Evolutionary conservation across 2,113 vertebrate genomes (phyloP), one percentile per base, ranked within the genome.

Genomic region (Paraplagusia blochii): DNA sequence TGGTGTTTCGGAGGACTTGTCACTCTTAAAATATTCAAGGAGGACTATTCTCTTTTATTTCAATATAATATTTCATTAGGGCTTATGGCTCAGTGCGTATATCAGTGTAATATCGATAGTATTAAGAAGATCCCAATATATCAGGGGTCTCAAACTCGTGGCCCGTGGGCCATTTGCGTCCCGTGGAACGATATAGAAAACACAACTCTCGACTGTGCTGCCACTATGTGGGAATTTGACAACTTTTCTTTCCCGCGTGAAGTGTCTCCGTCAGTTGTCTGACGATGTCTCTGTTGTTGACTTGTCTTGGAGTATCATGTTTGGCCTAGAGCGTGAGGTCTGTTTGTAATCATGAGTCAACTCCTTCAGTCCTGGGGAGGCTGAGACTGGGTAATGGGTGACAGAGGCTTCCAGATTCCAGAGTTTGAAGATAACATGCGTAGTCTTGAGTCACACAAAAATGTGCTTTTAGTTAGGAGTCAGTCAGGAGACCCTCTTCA

Each of bases 11-110:
- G 69, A 74, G 60, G 76, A 59, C 59, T 63, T 66, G 74, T 66
- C 69, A 18, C 72, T 75, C 69, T 66, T 80, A 66, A 80, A 77
- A 77, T 82, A 79, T 78, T 77, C 67, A 71, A 80, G 74, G 73
- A 69, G 49, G 44, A 19, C 59, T 29, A 15, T 29, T 9, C 47
- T 40, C 8, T 81, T 80, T 83, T 53, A 72, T 78, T 77, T 58
- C 46, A 22, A 16, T 52, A 50, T 81, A 80, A 72, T 80, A 73
- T 87, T 68, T 71, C 64, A 78, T 81, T 65, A 70, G 65, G 53
- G 52, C 42, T 70, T 72, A 33, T 64, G 62, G 53, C 75, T 34
- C 69, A 45, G 46, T 46, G 47, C 62, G 71, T 58, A 57, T 33
- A 16, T 55, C 71, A 50, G 61, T 66, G 66, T 77, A 46, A 44